Conservation (phyloP, 1,140 invertebrate genomes). For the Thereuonema tuberculata region DNA sequence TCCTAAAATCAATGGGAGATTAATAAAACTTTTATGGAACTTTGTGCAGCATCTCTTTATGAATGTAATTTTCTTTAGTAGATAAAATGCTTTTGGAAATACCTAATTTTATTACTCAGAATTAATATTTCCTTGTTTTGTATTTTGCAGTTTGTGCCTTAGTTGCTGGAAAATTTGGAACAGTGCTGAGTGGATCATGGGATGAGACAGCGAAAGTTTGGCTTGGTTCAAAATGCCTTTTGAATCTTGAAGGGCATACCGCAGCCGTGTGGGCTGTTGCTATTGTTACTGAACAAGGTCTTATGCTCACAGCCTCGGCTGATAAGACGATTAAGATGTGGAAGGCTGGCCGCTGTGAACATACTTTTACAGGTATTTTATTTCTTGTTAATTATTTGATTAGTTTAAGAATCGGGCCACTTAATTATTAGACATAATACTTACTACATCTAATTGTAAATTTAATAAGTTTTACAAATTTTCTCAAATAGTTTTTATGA, state of each 20-base stretch:
- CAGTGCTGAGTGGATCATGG: slow-evolving; percentile 74
- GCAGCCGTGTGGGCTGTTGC: slow-evolving; percentile 77
- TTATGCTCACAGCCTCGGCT: slow-evolving; percentile 70
- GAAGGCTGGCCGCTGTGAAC: slow-evolving; percentile 39
- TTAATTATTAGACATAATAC: not conserved
- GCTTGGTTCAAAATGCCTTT: slow-evolving; percentile 39
- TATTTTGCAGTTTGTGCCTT: slow-evolving; percentile 50
- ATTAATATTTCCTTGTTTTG: no score
- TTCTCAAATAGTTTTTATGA: no score
- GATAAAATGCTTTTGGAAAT: no score
- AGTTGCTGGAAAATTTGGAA: slow-evolving; percentile 39
- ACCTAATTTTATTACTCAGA: no score
- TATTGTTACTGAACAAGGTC: slow-evolving; percentile 38
- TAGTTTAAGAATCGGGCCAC: not conserved
- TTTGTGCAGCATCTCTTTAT: no score
- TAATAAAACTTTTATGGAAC: no score
- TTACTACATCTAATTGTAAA: no score
- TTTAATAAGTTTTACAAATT: no score
- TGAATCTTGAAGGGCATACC: slow-evolving; percentile 56
- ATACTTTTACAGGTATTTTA: slow-evolving; percentile 36
- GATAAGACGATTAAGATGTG: slow-evolving; percentile 82
- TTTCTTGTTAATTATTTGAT: slow-evolving; percentile 46
- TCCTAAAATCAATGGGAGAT: no score
- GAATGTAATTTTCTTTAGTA: no score
- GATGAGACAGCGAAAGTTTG: slow-evolving; percentile 73